Percentiles rank a stretch among this genome's conserved stretches.
These are phyloP conservation scores for Eubucco bourcierii DNA, from an alignment of 2,113 vertebrate species.

Conservation along the genomic window DNA sequence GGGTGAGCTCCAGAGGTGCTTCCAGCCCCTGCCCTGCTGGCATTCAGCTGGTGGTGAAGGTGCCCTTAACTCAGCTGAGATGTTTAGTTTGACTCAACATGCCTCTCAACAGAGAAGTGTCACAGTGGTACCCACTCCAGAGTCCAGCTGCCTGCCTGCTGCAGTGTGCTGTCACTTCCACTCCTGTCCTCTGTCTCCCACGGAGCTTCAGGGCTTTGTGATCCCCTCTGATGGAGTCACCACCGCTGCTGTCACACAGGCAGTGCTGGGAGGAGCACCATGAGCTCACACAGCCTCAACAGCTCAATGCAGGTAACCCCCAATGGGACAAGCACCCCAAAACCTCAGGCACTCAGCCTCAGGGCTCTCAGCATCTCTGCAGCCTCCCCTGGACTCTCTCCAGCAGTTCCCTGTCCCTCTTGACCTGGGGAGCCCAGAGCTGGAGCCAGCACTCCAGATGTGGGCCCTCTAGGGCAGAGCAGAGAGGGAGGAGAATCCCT, in stretches of 20 bases:
- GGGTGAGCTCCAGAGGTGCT: no score
- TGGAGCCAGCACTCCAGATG: no score
- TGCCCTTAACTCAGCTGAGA: background rate
- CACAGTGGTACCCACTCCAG: background rate
- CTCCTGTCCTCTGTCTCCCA: background rate
- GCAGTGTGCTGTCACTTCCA: background rate
- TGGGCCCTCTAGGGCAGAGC: no score
- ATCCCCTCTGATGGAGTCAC: background rate
- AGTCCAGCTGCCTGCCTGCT: background rate
- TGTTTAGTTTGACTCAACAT: background rate
- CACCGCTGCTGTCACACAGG: background rate
- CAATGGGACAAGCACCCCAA: fast-evolving
- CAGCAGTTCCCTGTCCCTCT: no score
- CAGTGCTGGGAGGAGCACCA: background rate
- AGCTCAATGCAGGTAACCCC: fast-evolving
- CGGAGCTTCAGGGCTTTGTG: background rate
- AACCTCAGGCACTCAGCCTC: no score
- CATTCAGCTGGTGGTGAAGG: background rate
- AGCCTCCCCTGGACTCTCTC: no score
- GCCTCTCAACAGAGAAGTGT: background rate
- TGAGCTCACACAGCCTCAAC: background rate
- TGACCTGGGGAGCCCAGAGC: no score
- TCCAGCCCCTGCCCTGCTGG: no score
- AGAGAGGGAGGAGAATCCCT: no score
- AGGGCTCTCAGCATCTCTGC: no score